These are phyloP conservation scores for Vulpes vulpes DNA, from an alignment of 2,113 vertebrate genomes.

Conservation along the genomic window DNA sequence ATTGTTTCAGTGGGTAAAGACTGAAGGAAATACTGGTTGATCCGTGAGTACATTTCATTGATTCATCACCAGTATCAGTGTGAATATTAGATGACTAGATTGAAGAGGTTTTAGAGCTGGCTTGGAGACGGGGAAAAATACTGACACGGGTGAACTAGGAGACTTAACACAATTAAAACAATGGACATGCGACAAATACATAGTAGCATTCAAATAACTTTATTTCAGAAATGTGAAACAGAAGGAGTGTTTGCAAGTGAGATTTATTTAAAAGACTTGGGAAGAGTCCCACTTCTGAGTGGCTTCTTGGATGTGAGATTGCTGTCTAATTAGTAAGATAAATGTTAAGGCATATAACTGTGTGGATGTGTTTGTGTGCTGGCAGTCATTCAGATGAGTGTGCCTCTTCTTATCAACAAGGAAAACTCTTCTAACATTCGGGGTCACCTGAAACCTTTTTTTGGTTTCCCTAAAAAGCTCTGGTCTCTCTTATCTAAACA, in stretches of 20 bases:
- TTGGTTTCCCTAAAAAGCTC: not conserved
- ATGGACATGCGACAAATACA: not conserved
- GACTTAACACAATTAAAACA: slow-evolving; percentile 21
- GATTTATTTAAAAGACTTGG: slow-evolving; percentile 48
- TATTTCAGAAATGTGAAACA: slow-evolving; percentile 41
- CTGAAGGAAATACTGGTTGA: not conserved
- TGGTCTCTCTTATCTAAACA: not conserved
- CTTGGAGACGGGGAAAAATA: not conserved
- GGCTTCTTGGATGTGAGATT: not conserved
- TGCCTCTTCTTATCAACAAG: not conserved
- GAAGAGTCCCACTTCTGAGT: not conserved
- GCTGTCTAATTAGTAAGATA: not conserved
- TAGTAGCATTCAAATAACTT: not conserved
- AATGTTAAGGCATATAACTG: not conserved
- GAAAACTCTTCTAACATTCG: not conserved
- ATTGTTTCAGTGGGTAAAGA: not conserved
- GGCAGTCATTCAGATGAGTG: not conserved
- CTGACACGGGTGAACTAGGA: not conserved
- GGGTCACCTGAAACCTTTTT: not conserved
- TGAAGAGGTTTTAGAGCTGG: not conserved
- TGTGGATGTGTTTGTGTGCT: not conserved
- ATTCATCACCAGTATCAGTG: not conserved
- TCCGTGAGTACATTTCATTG: not conserved
- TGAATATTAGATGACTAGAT: not conserved
- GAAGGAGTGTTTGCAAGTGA: slow-evolving; percentile 30